A percentile compares a stretch with the other conserved stretches of the same genome.
These are phyloP conservation scores for Acanthis flammea DNA, from an alignment of 2,797 vertebrate genomes.

Conservation along the genomic window DNA sequence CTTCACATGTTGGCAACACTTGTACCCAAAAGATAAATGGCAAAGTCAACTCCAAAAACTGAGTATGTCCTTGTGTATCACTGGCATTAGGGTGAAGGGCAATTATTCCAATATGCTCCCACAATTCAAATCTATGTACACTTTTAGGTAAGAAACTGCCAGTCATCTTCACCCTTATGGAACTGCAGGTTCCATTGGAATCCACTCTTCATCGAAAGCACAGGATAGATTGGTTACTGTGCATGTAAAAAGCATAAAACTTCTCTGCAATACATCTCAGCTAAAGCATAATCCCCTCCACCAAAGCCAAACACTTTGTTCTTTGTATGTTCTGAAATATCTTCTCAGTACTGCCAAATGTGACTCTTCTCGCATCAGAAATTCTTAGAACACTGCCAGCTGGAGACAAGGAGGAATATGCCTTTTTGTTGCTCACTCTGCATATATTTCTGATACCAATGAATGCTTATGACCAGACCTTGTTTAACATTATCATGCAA, in stretches of 20 bases:
- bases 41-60: background rate
- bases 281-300: background rate
- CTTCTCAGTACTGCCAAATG: background rate
- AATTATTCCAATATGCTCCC: background rate
- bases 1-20: background rate
- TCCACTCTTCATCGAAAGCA: background rate
- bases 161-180: background rate
- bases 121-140: background rate
- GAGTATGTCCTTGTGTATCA: background rate
- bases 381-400: background rate
- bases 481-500: background rate
- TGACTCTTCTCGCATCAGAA: background rate
- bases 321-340: background rate
- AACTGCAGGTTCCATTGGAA: background rate
- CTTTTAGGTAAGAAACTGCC: background rate
- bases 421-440: background rate
- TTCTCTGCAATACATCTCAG: background rate
- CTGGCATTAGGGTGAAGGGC: background rate
- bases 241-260: background rate
- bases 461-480: background rate
- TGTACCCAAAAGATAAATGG: background rate
- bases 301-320: background rate
- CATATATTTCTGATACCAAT: background rate
- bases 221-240: background rate
- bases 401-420: background rate